Conservation (phyloP, 1,140 invertebrate species). For the Cotesia typhae region DNA sequence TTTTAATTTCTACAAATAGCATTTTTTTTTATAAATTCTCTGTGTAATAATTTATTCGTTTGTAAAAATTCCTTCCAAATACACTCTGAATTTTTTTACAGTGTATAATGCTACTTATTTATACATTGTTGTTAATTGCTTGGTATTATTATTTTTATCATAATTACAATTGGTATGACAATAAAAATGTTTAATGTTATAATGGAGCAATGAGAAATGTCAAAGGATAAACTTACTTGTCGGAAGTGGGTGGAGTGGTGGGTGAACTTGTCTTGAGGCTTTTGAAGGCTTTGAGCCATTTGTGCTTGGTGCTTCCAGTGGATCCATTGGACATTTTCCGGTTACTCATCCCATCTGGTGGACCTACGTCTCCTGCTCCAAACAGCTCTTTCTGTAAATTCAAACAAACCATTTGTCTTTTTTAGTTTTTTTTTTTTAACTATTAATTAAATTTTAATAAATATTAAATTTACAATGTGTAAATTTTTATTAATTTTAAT, state of each 20-base stretch:
- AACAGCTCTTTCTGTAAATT: constrained; percentile 88
- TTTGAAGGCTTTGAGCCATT: constrained; percentile 97
- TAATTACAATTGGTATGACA: not conserved
- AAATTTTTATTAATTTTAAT: too few relatives aligned
- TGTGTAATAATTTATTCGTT: too few relatives aligned
- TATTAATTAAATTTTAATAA: too few relatives aligned
- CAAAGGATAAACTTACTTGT: constrained; percentile 66
- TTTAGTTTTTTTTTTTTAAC: too few relatives aligned
- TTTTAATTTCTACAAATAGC: too few relatives aligned
- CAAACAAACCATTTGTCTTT: constrained; percentile 8
- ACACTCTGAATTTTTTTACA: too few relatives aligned
- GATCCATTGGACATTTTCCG: constrained; percentile 87
- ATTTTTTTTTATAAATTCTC: too few relatives aligned
- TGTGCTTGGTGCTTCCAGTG: constrained; percentile 92
- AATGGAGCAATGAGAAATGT: not conserved
- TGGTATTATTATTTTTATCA: too few relatives aligned
- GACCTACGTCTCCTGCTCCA: constrained; percentile 73
- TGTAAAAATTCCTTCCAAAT: too few relatives aligned
- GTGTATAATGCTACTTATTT: too few relatives aligned
- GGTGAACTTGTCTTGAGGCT: constrained; percentile 84
- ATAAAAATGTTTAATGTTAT: not conserved
- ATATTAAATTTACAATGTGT: too few relatives aligned
- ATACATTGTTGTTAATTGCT: too few relatives aligned
- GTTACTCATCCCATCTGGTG: constrained; percentile 71
- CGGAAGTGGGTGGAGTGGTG: constrained; percentile 64